Evolutionary conservation across 2,113 vertebrate species (phyloP).

Genomic region (Varanus salvator): DNA sequence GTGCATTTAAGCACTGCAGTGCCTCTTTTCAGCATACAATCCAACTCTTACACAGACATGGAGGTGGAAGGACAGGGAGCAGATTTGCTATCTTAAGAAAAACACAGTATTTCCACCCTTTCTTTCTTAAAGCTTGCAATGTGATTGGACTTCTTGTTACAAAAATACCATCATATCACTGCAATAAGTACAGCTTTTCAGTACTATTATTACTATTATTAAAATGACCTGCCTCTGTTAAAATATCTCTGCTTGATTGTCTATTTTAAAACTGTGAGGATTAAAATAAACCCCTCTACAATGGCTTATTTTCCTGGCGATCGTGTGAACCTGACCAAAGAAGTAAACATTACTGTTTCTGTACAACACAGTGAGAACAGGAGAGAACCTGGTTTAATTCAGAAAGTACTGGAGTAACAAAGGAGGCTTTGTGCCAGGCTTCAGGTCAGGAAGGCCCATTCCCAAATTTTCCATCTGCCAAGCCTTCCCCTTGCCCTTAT

Average conservation of each 20-base stretch:
- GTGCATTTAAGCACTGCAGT: no score
- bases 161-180: constrained; percentile 1
- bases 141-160: background rate
- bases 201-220: background rate
- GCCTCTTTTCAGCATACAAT: background rate
- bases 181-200: background rate
- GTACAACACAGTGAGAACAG: background rate
- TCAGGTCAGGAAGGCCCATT: background rate
- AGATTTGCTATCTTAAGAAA: background rate
- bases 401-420: no score
- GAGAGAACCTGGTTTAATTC: background rate
- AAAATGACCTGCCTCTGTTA: background rate
- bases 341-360: no score
- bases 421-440: background rate
- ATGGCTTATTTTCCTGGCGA: no score
- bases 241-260: background rate
- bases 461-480: background rate
- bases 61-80: background rate
- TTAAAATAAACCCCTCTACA: no score
- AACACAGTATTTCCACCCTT: background rate
- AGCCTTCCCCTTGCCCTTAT: no score
- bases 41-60: no score
- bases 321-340: no score
- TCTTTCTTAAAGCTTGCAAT: background rate
- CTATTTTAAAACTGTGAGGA: background rate